Percentiles rank a stretch among this genome's conserved stretches.
These are phyloP conservation scores for Sebastes reedi DNA, from an alignment of 2,797 vertebrate species.

Conservation along the genomic window DNA sequence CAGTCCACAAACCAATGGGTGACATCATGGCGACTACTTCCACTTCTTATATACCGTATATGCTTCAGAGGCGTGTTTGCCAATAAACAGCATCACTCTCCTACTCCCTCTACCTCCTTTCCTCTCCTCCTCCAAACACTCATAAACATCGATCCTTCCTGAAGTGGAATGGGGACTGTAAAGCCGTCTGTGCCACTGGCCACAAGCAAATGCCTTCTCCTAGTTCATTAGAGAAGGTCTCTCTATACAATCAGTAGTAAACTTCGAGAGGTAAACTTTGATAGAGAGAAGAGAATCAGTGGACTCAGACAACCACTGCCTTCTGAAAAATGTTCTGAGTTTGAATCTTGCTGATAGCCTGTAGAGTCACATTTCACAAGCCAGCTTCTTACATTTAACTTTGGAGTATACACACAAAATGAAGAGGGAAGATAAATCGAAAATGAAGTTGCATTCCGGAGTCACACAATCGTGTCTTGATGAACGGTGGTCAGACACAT, in stretches of 20 bases:
- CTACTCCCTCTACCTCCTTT: background rate
- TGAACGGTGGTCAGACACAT: conserved; percentile 1
- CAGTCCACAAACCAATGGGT: too few relatives aligned
- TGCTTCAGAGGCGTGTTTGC: background rate
- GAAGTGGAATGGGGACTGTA: conserved; percentile 30
- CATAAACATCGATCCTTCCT: conserved; percentile 56
- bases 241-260: conserved; percentile 41
- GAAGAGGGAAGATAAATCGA: background rate
- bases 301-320: background rate
- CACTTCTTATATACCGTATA: background rate
- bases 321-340: background rate
- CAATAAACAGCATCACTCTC: background rate
- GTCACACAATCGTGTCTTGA: background rate
- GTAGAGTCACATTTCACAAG: background rate
- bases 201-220: conserved; percentile 29
- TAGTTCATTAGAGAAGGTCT: conserved; percentile 32
- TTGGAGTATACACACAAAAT: background rate
- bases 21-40: too few relatives aligned
- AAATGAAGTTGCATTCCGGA: background rate
- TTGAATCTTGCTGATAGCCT: background rate
- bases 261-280: conserved; percentile 11
- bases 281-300: conserved; percentile 14
- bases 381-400: background rate
- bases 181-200: conserved; percentile 29
- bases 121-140: conserved; percentile 45